These are phyloP conservation scores for Tokudaia tokunoshimensis DNA, from an alignment of 2,797 vertebrate species.

Conservation along the genomic window DNA sequence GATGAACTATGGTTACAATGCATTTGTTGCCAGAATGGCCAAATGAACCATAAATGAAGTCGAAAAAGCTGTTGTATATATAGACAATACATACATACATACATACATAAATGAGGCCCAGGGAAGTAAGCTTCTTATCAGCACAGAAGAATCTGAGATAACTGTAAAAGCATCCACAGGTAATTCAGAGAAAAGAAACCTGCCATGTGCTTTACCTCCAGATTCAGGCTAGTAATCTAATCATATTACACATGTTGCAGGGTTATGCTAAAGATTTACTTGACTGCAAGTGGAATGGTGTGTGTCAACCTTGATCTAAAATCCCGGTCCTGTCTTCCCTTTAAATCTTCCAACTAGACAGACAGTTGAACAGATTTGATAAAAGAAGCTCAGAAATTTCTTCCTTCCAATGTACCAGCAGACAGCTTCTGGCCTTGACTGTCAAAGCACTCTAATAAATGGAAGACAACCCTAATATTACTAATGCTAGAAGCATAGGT, in stretches of 20 bases:
- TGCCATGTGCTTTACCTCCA: not conserved
- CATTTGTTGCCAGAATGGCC: not conserved
- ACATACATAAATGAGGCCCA: not conserved
- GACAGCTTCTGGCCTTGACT: conserved; percentile 52
- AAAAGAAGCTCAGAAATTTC: conserved; percentile 59
- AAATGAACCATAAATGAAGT: conserved; percentile 53
- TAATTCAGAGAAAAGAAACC: conserved; percentile 44
- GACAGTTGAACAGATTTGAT: conserved; percentile 34
- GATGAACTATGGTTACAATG: not conserved
- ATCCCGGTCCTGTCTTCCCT: conserved; percentile 49
- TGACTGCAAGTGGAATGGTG: conserved; percentile 32
- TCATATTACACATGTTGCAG: conserved; percentile 31
- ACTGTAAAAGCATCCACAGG: conserved; percentile 10
- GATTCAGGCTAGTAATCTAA: conserved; percentile 42
- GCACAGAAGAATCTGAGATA: conserved; percentile 41
- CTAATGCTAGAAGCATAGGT: conserved; percentile 50
- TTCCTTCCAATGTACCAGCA: conserved; percentile 16
- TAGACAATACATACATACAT: not conserved
- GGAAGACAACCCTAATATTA: conserved; percentile 69
- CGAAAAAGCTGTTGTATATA: conserved; percentile 29
- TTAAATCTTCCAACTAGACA: conserved; percentile 56
- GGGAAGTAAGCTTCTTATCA: conserved; percentile 26
- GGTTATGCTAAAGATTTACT: conserved; percentile 40
- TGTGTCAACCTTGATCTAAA: conserved; percentile 63
- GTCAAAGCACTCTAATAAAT: conserved; percentile 62